Base-by-base conservation (phyloP, 2,113 vertebrate species). In the Triplophysa dalaica region DNA sequence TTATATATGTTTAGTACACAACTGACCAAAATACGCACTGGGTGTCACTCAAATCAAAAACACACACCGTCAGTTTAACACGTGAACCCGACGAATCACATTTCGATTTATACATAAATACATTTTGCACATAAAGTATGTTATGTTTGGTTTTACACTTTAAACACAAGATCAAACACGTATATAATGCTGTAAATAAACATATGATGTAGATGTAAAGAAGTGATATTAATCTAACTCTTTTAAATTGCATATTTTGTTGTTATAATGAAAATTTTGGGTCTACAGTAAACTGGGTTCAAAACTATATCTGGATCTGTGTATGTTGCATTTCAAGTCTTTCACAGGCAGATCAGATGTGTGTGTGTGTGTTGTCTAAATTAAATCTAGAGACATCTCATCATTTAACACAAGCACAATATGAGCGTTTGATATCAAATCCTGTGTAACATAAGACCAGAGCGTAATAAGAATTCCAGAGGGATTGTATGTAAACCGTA, bases 391-490 rank as follows among this genome's bases (percentile, higher is more conserved):
- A 80, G 70, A 52, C 26, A 66, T 75, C 45, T 69, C 13, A 16
- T 45, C 66, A 75, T 75, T 75, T 72, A 75, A 69, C 22, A 80
- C 38, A 2, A 10, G 70, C 69, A 63, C 26, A 61, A 29, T 77
- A 63, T 68, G 33, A 50, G 61, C 70, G 54, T 43, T 85, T 87
- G 83, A 83, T 86, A 86, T 66, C 8, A 61, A 54, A 38, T 72
- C 52, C 64, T 24, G 21, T 77, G 68, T 60, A 26, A 77, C 48
- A 22, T 26, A 65, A 67, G 67, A 58, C 73, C 73, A 73, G 73
- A 70, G 75, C 70, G 64, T 84, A 81, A 86, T 88, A 80, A 84
- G 66, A 75, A 88, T 86, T 87, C 82, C 79, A 67, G 52, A 80
- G 77, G 77, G 77, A 81, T 81, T 82, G 62, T 33, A 54, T 63